A percentile compares a stretch with the other conserved stretches of the same genome.
phyloP scores from a whole-genome alignment of 2,888 invertebrate genomes.

The Amiota communis region DNA sequence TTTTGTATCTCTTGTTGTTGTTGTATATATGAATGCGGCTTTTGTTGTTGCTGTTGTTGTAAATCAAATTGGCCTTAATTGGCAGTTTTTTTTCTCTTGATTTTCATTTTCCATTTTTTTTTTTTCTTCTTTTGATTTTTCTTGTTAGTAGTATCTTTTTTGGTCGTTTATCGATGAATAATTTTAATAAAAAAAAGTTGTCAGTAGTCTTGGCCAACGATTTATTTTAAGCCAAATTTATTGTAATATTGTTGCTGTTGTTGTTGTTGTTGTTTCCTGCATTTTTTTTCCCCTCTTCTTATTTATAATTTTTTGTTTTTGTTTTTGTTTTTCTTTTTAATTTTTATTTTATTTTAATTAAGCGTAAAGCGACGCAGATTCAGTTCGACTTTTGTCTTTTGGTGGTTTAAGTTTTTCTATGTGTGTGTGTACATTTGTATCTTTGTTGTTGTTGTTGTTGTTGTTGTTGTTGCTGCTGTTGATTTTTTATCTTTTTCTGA shows the following conservation, averaged over 20 bases:
- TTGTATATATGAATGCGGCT: slow-evolving; percentile 43
- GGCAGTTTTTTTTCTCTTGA: slow-evolving; percentile 58
- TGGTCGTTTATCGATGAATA: slow-evolving; percentile 14
- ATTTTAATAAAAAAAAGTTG: not conserved
- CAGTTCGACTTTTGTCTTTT: too few relatives aligned
- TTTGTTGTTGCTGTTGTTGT: slow-evolving; percentile 50
- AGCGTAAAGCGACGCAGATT: too few relatives aligned
- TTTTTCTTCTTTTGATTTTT: slow-evolving; percentile 1
- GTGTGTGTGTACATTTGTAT: not conserved
- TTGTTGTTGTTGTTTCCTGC: not conserved
- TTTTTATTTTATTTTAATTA: not conserved
- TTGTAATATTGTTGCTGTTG: not conserved
- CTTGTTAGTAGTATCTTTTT: slow-evolving; percentile 1
- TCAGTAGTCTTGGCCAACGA: not conserved
- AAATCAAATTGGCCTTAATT: slow-evolving; percentile 65
- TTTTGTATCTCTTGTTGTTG: slow-evolving; percentile 59
- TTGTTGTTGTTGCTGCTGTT: slow-evolving; percentile 30
- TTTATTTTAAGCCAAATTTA: too few relatives aligned
- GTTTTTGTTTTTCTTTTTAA: not conserved
- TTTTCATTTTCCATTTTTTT: slow-evolving; percentile 4
- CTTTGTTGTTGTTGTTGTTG: slow-evolving; percentile 48
- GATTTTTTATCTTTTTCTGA: not conserved
- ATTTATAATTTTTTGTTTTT: not conserved
- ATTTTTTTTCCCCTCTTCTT: not conserved
- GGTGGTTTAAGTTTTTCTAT: not conserved